phyloP scores from a whole-genome alignment of 2,888 invertebrate genomes.

The Chrysotoxum bicinctum region DNA sequence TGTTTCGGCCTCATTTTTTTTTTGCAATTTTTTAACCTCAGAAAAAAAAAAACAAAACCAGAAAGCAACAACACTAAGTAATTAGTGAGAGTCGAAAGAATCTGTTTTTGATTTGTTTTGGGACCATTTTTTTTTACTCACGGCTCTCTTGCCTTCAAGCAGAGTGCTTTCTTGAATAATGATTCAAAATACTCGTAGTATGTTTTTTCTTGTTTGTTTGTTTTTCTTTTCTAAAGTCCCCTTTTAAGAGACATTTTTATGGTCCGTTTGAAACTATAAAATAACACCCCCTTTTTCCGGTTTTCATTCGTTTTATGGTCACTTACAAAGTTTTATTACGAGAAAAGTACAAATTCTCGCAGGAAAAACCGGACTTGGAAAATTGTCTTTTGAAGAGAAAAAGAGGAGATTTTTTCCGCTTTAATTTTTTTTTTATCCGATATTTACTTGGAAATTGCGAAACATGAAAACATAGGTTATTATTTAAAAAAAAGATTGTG shows the following conservation, averaged over 20 bases:
- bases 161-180: slow-evolving; percentile 20
- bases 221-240: background rate
- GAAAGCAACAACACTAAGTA: slow-evolving; percentile 38
- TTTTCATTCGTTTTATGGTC: slow-evolving; percentile 45
- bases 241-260: background rate
- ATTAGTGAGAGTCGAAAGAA: slow-evolving; percentile 62
- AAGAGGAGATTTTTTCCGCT: background rate
- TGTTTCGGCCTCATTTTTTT: slow-evolving; percentile 1
- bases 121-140: background rate
- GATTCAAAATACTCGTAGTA: background rate
- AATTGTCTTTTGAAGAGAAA: background rate
- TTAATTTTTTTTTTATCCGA: background rate
- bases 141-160: background rate
- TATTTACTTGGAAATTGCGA: background rate
- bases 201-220: background rate
- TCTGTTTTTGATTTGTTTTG: slow-evolving; percentile 66
- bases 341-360: slow-evolving; percentile 11
- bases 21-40: slow-evolving; percentile 34
- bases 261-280: slow-evolving; percentile 13
- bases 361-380: background rate
- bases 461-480: background rate
- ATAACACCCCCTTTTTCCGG: background rate
- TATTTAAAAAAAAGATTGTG: background rate
- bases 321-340: slow-evolving; percentile 33
- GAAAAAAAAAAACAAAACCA: background rate